phyloP scores from a whole-genome alignment of 2,888 invertebrate genomes.

The Cataglyphis altisquamis region DNA sequence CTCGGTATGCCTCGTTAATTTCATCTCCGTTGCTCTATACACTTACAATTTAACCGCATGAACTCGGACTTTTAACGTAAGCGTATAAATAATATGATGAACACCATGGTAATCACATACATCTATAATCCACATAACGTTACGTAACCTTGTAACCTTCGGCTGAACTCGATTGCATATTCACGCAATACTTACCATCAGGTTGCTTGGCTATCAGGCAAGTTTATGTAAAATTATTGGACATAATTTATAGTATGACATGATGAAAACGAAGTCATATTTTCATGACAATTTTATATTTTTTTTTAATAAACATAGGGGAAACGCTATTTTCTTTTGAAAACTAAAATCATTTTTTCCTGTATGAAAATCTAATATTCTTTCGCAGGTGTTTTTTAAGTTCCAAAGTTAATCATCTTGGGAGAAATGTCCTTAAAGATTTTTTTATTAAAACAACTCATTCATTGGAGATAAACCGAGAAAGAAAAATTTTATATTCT shows the following conservation, averaged over 20 bases:
- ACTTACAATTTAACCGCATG: background rate
- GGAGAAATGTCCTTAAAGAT: background rate
- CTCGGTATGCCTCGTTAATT: slow-evolving; percentile 13
- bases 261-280: background rate
- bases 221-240: background rate
- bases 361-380: background rate
- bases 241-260: slow-evolving; percentile 4
- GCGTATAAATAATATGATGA: slow-evolving; percentile 14
- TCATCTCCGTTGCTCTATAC: background rate
- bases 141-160: background rate
- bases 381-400: background rate
- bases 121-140: background rate
- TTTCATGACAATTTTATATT: background rate
- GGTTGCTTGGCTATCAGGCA: background rate
- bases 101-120: slow-evolving; percentile 8
- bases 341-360: background rate
- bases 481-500: background rate
- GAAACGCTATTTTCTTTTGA: background rate
- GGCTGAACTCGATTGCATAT: slow-evolving; percentile 5
- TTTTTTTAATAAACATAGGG: background rate
- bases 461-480: background rate
- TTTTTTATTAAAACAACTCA: background rate
- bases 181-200: background rate
- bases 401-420: background rate
- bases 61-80: slow-evolving; percentile 4